Evolutionary conservation across 2,888 invertebrate genomes (phyloP), one percentile per base, ranked within the genome.

Genomic region (Dasypogon diadema): DNA sequence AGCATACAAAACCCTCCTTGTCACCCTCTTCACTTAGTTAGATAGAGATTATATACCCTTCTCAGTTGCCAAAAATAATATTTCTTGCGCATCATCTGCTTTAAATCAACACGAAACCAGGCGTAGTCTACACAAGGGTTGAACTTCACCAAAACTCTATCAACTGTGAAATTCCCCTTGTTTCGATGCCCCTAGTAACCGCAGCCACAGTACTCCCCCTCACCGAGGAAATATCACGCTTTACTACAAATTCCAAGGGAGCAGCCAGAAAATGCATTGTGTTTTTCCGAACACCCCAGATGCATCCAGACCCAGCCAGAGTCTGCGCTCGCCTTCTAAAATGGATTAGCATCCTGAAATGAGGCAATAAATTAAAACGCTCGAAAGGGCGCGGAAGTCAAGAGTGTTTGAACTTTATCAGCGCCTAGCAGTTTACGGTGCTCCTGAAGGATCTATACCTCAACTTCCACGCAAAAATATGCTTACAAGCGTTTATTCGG

Each of bases 91-190:
- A 42, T 42, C 42, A 12, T 42, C 42, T 42, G 42, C 42, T 42
- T 42, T 42, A 42, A 42, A 42, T 42, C 42, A 42, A 42, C 42
- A 42, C 42, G 0, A 42, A 42, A 42, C 42, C 42, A 42, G n/a
- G 12, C 42, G n/a, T 42, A 12, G 42, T 3, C n/a, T 12, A n/a
- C n/a, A n/a, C n/a, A 12, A 42, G 42, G 42, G 42, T 54, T 16
- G 54, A 54, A 54, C 54, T 54, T 54, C 54, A 54, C 54, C 54
- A 54, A 54, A 54, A 54, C 6, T 54, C 54, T 8, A 54, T 54
- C 54, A 54, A 22, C 54, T 10, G 22, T 18, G 12, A 54, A 54
- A 54, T 54, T 21, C 22, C 54, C 54, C 21, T 54, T 18, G 8
- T 8, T 1, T 22, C 3, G 8, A 14, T 10, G 18, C 5, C 21